Percentiles rank a stretch among this genome's conserved stretches.
Conservation (phyloP, 2,888 invertebrate species). For the Apodemia duryi region DNA sequence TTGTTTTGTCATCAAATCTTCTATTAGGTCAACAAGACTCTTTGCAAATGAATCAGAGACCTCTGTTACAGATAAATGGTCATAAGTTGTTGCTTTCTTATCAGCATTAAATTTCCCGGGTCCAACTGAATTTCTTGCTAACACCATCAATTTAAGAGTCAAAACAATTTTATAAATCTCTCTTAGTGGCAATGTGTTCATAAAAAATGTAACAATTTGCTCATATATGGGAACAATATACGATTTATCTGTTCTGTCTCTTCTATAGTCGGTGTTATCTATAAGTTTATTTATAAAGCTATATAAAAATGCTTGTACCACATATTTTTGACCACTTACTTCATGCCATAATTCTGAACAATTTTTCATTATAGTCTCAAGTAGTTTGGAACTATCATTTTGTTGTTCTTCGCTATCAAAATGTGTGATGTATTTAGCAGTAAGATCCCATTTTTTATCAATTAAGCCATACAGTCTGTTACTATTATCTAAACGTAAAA, state of each 20-base stretch:
- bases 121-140: conserved; percentile 14
- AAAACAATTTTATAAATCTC: conserved; percentile 4
- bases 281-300: conserved; percentile 6
- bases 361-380: conserved; percentile 10
- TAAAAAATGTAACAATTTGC: conserved; percentile 9
- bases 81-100: conserved; percentile 4
- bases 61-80: conserved; percentile 1
- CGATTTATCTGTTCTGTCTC: conserved; percentile 5
- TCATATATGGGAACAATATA: conserved; percentile 16
- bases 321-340: not conserved
- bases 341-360: conserved; percentile 17
- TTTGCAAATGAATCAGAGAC: not conserved
- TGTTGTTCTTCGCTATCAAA: conserved; percentile 12
- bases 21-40: not conserved
- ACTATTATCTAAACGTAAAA: conserved; percentile 17
- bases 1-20: not conserved
- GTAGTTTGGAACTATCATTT: not conserved
- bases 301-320: conserved; percentile 12
- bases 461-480: not conserved
- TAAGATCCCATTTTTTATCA: conserved; percentile 10
- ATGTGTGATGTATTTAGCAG: conserved; percentile 19
- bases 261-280: conserved; percentile 2
- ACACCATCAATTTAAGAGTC: not conserved
- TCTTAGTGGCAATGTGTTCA: conserved; percentile 6
- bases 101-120: conserved; percentile 6